These are phyloP conservation scores for Picathartes gymnocephalus DNA, from an alignment of 2,113 vertebrate species.

Conservation along the genomic window DNA sequence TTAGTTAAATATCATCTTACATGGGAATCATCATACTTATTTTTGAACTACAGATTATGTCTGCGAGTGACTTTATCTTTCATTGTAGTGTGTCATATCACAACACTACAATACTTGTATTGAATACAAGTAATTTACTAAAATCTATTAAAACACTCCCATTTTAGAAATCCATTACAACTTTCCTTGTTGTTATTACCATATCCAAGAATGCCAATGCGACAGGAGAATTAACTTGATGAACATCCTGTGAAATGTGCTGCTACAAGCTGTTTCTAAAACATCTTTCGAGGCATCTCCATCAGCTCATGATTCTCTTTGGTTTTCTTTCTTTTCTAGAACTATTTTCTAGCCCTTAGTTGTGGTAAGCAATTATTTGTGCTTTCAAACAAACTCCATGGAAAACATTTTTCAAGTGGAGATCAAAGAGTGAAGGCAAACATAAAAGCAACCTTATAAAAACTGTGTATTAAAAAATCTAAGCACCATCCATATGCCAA, in stretches of 20 bases:
- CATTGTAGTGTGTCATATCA: neutral
- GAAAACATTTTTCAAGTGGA: constrained; percentile 67
- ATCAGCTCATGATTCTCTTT: constrained; percentile 46
- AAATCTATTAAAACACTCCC: constrained; percentile 44
- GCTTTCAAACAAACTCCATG: constrained; percentile 73
- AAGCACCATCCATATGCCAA: constrained; percentile 67
- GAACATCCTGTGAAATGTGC: constrained; percentile 44
- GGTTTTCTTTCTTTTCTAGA: constrained; percentile 63
- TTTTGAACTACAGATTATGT: neutral
- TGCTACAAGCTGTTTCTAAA: constrained; percentile 38
- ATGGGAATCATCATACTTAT: neutral
- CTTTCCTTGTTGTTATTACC: constrained; percentile 6
- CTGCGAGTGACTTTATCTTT: neutral
- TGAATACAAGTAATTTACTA: constrained; percentile 15
- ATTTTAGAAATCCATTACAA: constrained; percentile 39
- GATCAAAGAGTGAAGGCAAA: constrained; percentile 72
- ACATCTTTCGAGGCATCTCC: constrained; percentile 48
- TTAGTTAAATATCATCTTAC: neutral
- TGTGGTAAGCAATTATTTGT: constrained; percentile 73
- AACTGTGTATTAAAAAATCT: constrained; percentile 62
- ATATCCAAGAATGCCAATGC: neutral
- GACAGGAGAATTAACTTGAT: constrained; percentile 58
- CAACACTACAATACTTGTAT: neutral
- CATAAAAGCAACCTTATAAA: constrained; percentile 76
- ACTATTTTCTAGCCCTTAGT: constrained; percentile 57